Evolutionary conservation across 2,113 vertebrate genomes (phyloP), one percentile per base, ranked within the genome.

Genomic region (Thomomys bottae): DNA sequence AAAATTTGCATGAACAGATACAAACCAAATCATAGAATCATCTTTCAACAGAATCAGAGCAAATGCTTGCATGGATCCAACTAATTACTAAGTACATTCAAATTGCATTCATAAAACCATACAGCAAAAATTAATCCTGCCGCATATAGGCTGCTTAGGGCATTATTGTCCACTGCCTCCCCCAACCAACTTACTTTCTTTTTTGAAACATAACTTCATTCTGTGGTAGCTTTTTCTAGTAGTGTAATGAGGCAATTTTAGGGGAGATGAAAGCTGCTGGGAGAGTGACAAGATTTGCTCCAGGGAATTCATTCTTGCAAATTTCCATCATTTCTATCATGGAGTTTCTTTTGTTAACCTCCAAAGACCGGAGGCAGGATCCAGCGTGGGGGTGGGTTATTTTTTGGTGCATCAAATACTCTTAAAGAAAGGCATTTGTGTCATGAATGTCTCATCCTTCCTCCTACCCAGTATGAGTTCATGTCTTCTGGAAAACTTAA

Each of bases 201-300:
- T 78, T 93, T 64, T 94, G 94, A 91, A 94, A 90, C 88, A 61
- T 91, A 94, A 94, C 86, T 79, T 91, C 71, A 76, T 77, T 86
- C 82, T 89, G 68, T 95, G 95, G 49, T 83, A 24, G 92, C 91
- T 93, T 96, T 90, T 95, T 87, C 83, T 94, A 81, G 42, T 28
- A 30, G 36, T n/a, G 26, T 92, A 95, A 95, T 95, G 90, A 96
- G 93, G 94, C 94, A 96, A 93, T 93, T 94, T 95, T 73, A 79
- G 30, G 79, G 84, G 90, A 95, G 95, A 94, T 92, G 87, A 96
- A 96, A 97, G 94, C 84, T 83, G 94, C 84, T 83, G 71, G 6
- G 45, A 87, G 84, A 80, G 91, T 70, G 95, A 92, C 81, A 95
- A 40, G 66, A 90, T 84, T 89, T 89, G 92, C 85, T 96, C 75